phyloP scores from a whole-genome alignment of 2,797 vertebrate species.

The Melopsittacus undulatus region DNA sequence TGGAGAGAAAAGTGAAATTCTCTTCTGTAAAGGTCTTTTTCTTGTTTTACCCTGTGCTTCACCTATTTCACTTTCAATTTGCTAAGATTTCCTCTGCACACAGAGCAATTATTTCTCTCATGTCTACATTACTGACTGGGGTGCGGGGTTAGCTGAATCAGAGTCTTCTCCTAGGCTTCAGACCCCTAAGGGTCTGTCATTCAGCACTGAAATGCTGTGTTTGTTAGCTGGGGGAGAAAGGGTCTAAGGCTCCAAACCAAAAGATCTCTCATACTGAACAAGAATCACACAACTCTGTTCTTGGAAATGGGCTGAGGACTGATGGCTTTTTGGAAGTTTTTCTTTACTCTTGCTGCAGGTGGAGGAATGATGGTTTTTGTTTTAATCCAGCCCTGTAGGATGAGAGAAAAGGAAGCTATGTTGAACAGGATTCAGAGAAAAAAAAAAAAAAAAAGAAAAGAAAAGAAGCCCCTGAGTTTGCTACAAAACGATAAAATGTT shows the following conservation, averaged over 20 bases:
- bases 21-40: neutral
- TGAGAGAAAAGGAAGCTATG: neutral
- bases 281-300: neutral
- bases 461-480: neutral
- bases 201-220: neutral
- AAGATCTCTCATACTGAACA: neutral
- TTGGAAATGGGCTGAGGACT: neutral
- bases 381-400: slow-evolving; percentile 1
- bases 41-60: fast-evolving
- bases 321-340: neutral
- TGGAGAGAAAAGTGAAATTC: neutral
- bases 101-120: neutral
- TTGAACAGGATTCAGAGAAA: neutral
- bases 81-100: neutral
- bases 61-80: slow-evolving; percentile 16
- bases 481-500: neutral
- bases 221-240: neutral
- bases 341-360: neutral
- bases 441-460: too few species aligned
- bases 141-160: neutral
- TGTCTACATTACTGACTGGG: neutral
- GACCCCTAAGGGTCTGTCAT: neutral
- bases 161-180: neutral
- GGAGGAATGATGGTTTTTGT: slow-evolving; percentile 15
- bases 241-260: neutral